These are phyloP conservation scores for Amphipoea lucens DNA, from an alignment of 2,888 invertebrate genomes.

Conservation along the genomic window DNA sequence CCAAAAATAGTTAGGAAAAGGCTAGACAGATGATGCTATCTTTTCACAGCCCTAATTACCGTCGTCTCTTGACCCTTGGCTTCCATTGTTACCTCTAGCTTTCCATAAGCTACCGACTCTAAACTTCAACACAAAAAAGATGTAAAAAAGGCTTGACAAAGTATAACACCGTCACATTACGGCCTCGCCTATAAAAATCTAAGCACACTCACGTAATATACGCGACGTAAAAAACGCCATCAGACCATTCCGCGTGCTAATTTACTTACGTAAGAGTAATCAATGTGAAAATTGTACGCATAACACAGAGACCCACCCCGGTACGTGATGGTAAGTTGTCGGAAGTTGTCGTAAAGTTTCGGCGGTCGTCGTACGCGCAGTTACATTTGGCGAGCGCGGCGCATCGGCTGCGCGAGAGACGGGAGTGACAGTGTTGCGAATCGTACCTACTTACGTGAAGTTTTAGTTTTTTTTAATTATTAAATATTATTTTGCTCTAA, in stretches of 20 bases:
- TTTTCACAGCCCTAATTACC: too few relatives aligned
- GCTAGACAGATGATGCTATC: not conserved
- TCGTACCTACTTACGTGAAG: conserved; percentile 36
- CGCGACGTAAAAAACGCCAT: conserved; percentile 39
- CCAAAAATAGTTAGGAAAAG: not conserved
- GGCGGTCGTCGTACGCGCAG: conserved; percentile 48
- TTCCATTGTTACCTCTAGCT: not conserved
- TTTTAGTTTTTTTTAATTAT: conserved; percentile 19
- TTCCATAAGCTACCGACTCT: not conserved
- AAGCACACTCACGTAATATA: conserved; percentile 33
- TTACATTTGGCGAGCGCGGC: conserved; percentile 59
- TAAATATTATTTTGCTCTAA: not conserved
- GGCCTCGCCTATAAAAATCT: not conserved
- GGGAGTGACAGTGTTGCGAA: conserved; percentile 58
- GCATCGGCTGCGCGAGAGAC: conserved; percentile 65
- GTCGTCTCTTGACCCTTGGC: not conserved
- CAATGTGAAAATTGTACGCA: conserved; percentile 52
- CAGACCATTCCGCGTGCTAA: conserved; percentile 44
- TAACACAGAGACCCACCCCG: conserved; percentile 58
- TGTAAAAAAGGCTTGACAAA: not conserved
- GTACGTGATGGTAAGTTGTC: conserved; percentile 51
- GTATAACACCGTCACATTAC: not conserved
- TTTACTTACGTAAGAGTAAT: conserved; percentile 56
- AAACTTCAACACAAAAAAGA: not conserved
- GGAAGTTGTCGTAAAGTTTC: conserved; percentile 58